phyloP scores from a whole-genome alignment of 2,797 vertebrate species.

The Lophotriccus pileatus region DNA sequence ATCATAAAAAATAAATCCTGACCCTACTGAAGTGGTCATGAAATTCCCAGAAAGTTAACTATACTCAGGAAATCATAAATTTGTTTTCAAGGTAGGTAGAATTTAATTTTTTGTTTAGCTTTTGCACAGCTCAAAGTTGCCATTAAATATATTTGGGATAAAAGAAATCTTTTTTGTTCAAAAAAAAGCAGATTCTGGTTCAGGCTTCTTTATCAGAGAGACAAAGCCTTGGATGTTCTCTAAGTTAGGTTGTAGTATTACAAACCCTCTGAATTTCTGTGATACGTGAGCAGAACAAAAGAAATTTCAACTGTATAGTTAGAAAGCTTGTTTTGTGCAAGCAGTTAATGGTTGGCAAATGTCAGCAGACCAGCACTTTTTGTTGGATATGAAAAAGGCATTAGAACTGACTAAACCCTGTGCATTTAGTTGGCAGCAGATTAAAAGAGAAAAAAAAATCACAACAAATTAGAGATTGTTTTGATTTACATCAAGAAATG shows the following conservation, averaged over 20 bases:
- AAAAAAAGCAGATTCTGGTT: not conserved
- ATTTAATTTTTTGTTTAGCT: not conserved
- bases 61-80: not conserved
- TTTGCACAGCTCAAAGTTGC: not conserved
- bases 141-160: not conserved
- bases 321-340: not conserved
- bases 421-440: not conserved
- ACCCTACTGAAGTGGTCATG: not conserved
- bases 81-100: not conserved
- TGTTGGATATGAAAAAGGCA: not conserved
- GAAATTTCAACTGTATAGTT: not conserved
- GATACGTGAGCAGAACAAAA: not conserved
- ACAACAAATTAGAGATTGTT: not conserved
- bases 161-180: not conserved
- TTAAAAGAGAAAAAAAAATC: not conserved
- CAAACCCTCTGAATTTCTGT: not conserved
- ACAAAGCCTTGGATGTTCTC: not conserved
- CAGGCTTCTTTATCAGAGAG: not conserved
- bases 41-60: not conserved
- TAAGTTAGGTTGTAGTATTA: not conserved
- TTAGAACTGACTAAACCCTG: not conserved
- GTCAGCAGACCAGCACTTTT: not conserved
- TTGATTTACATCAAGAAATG: not conserved
- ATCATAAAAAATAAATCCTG: not conserved
- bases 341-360: not conserved